A percentile compares a stretch with the other conserved stretches of the same genome.
These are phyloP conservation scores for Corythaixoides concolor DNA, from an alignment of 2,113 vertebrate genomes.

Conservation along the genomic window DNA sequence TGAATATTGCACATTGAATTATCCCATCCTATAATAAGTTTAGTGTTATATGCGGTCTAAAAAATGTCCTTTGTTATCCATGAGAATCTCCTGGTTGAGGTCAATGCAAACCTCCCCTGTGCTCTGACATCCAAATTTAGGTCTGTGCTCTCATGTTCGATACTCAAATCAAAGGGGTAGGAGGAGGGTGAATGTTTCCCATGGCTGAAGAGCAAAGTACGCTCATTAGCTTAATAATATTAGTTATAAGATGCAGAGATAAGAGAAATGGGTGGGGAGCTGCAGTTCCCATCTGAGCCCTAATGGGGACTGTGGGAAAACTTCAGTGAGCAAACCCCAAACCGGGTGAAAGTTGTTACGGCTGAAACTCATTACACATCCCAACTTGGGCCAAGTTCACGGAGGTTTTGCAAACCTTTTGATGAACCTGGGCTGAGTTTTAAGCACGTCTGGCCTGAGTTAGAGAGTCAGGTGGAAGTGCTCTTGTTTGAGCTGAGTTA, in stretches of 20 bases:
- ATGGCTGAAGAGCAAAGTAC: slow-evolving; percentile 42
- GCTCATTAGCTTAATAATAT: slow-evolving; percentile 47
- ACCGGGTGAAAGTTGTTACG: background rate
- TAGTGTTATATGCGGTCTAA: background rate
- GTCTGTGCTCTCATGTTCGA: background rate
- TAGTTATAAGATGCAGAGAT: slow-evolving; percentile 46
- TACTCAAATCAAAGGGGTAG: slow-evolving; percentile 19
- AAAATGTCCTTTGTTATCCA: background rate
- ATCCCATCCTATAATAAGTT: background rate
- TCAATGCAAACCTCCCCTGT: background rate
- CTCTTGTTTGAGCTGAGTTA: slow-evolving; percentile 15
- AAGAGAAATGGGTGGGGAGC: slow-evolving; percentile 36
- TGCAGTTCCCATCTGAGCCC: slow-evolving; percentile 35
- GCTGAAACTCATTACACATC: slow-evolving; percentile 7
- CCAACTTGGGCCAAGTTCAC: background rate
- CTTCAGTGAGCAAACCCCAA: slow-evolving; percentile 2
- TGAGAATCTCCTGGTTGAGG: slow-evolving; percentile 10
- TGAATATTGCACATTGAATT: background rate
- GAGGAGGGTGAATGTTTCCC: slow-evolving; percentile 34
- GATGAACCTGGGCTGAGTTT: slow-evolving; percentile 23
- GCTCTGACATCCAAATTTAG: background rate
- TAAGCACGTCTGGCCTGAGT: background rate
- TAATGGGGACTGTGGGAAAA: slow-evolving; percentile 57
- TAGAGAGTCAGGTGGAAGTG: slow-evolving; percentile 29
- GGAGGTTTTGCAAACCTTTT: slow-evolving; percentile 11